phyloP scores from a whole-genome alignment of 2,888 invertebrate species.

The Lasiommata megera region DNA sequence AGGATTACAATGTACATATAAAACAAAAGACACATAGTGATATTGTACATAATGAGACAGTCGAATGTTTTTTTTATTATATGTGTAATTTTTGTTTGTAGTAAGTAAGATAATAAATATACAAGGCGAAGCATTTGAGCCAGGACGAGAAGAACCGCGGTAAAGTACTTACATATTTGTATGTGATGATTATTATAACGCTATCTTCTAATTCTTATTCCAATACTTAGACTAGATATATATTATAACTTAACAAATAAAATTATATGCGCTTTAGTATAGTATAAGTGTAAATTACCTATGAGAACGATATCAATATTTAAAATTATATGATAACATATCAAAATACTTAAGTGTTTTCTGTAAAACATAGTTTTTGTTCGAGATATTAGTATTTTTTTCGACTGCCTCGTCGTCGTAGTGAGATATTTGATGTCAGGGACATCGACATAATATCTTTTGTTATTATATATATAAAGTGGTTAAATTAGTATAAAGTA shows the following conservation, averaged over 20 bases:
- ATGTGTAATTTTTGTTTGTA: not conserved
- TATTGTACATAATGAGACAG: constrained; percentile 58
- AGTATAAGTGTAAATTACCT: not conserved
- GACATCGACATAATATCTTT: too few relatives aligned
- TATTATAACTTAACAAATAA: not conserved
- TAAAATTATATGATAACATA: not conserved
- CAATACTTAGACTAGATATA: not conserved
- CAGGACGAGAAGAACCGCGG: constrained; percentile 53
- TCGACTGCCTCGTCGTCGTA: not conserved
- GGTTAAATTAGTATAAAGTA: too few relatives aligned
- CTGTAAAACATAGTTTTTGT: not conserved
- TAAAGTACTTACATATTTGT: not conserved
- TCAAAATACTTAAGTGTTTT: not conserved
- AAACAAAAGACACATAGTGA: constrained; percentile 65
- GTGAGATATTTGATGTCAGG: not conserved
- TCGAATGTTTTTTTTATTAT: constrained; percentile 30
- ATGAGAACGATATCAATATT: not conserved
- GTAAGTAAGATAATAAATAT: constrained; percentile 33
- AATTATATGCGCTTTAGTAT: not conserved
- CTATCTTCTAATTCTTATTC: not conserved
- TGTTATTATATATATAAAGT: too few relatives aligned
- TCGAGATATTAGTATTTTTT: not conserved
- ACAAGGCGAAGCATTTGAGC: constrained; percentile 60
- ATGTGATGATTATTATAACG: constrained; percentile 6
- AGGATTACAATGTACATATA: constrained; percentile 45